Evolutionary conservation across 2,113 vertebrate species (phyloP).

Genomic region (Cyphomyrus plagiostoma): DNA sequence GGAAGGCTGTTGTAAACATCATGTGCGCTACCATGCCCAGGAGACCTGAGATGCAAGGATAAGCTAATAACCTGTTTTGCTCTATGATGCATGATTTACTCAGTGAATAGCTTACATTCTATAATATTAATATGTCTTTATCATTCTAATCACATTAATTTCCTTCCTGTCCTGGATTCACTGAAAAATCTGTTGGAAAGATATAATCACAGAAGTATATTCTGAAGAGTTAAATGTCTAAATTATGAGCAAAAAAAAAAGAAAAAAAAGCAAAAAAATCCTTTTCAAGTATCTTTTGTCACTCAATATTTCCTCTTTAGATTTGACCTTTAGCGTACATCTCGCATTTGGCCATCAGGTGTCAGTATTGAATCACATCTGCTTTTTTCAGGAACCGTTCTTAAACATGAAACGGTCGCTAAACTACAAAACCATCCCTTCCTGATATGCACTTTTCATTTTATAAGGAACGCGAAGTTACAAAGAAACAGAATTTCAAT

Average conservation of each 20-base stretch:
- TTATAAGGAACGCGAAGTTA: neutral
- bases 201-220: neutral
- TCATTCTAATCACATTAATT: neutral
- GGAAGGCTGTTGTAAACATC: constrained; percentile 98
- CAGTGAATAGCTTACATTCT: neutral
- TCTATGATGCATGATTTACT: neutral
- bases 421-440: neutral
- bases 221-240: neutral
- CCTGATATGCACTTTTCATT: neutral
- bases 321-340: constrained; percentile 13
- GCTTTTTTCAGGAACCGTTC: neutral
- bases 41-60: constrained; percentile 66
- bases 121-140: neutral
- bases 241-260: neutral
- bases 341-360: constrained; percentile 39
- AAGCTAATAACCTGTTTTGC: neutral
- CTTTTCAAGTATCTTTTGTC: neutral
- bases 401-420: neutral
- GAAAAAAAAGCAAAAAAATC: neutral
- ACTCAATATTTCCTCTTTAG: neutral
- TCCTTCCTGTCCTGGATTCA: neutral
- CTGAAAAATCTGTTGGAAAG: neutral
- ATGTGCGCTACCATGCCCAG: constrained; percentile 97
- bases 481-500: neutral
- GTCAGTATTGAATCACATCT: constrained; percentile 34